Base-by-base conservation (phyloP, 2,113 vertebrate genomes). In the Plecturocebus donacophilus region DNA sequence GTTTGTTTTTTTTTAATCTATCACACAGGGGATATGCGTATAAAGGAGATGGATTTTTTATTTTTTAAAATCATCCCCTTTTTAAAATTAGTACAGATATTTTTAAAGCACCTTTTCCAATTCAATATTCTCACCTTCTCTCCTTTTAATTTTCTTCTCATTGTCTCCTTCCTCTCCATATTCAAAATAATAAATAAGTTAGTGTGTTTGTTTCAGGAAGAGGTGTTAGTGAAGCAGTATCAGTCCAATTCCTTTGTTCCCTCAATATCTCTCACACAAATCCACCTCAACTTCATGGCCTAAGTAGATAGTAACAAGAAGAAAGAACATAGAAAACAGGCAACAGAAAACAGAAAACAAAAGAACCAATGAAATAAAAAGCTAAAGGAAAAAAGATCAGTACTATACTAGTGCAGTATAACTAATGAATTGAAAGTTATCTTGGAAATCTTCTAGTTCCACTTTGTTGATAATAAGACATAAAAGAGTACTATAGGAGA, bases 21-120 rank as follows among this genome's bases (percentile, higher is more conserved):
- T 32, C 61, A 64, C 61, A 64, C 14, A 49, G 1, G 27, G 3
- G 23, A 52, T 45, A 20, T 52, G 27, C 70, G 19, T 42, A 66
- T 45, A 6, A 13, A 88, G 7, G 30, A n/a, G 20, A 54, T 71
- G 17, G 23, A 66, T 66, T 61, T 90, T 97, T 92, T 25, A 42
- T 58, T 79, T 95, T 94, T 97, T 45, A 0, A 95, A 90, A 90
- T 40, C 38, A 92, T 89, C 23, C 25, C 20, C n/a, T 93, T 61
- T 91, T 83, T 23, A 73, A 42, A 95, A 79, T 73, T 58, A 81
- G 17, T 27, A 70, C 17, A 85, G 5, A 38, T 89, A 95, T 40
- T 92, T 40, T 71, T 30, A 87, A 91, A 58, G 9, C 9, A 75
- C 1, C 1, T 75, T 89, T 80, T 25, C 11, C 49, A 92, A 87